Percentiles rank a stretch among this genome's conserved stretches.
Evolutionary conservation across 2,888 invertebrate species (phyloP).

Genomic region (Mythimna ferrago): DNA sequence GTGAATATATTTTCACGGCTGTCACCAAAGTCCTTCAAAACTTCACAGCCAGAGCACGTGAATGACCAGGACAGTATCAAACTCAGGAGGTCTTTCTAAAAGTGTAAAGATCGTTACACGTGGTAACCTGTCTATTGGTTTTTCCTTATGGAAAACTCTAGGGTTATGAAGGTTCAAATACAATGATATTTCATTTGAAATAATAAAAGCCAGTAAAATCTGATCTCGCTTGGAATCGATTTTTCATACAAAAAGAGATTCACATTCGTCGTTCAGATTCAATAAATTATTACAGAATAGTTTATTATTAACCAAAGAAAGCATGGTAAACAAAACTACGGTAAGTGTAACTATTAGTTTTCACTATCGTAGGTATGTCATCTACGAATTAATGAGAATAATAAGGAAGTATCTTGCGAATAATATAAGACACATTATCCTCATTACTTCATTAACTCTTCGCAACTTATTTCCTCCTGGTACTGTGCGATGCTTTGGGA

Average conservation of each 20-base stretch:
- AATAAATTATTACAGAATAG: background rate
- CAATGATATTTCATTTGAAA: background rate
- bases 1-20: background rate
- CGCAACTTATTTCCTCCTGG: constrained; percentile 4
- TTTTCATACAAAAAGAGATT: too few relatives aligned
- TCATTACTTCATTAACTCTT: constrained; percentile 1
- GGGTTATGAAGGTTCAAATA: background rate
- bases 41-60: background rate
- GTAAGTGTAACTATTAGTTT: background rate
- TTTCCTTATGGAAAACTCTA: background rate
- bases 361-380: background rate
- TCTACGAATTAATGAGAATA: background rate
- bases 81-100: background rate
- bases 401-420: background rate
- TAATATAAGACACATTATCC: constrained; percentile 1
- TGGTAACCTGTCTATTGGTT: background rate
- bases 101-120: background rate
- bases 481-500: background rate
- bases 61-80: too few relatives aligned
- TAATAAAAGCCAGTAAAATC: too few relatives aligned
- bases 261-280: too few relatives aligned
- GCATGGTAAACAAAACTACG: background rate
- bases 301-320: background rate
- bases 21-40: background rate
- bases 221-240: too few relatives aligned